Evolutionary conservation across 2,113 vertebrate genomes (phyloP), one percentile per base, ranked within the genome.

Genomic region (Brachypteracias leptosomus): DNA sequence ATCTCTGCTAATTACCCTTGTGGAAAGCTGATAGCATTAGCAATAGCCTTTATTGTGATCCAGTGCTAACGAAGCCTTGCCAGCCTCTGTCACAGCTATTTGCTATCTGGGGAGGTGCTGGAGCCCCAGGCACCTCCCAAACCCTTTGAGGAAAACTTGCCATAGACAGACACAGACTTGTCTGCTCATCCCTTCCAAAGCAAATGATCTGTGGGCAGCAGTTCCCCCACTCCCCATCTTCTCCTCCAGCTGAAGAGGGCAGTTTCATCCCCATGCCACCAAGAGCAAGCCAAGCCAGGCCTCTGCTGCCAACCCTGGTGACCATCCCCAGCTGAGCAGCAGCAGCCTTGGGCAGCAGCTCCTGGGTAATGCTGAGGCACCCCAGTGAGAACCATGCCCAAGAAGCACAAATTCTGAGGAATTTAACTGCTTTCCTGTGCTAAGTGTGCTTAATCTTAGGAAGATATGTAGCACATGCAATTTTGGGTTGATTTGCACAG

Each of bases 211-310:
- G 0, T 40, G 67, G 46, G 31, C 35, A 71, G 44, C 44, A 17
- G 31, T 5, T 59, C 19, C 14, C 13, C 38, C 1, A 10, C 22
- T 67, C 21, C 49, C 19, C 46, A 24, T 8, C 58, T 58, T 40
- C 19, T 28, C 36, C 40, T 88, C 17, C 29, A 12, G 38, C 15
- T 71, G 57, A 61, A 55, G 52, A 42, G 40, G 13, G 51, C 22
- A 31, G 19, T 63, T 88, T 52, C 4, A 7, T 13, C 24, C 29
- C 31, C 1, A 1, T 59, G 67, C 36, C 61, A 46, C 40, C 0
- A 0, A 21, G 25, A n/a, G 16, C 0, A 0, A 94, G 63, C 36
- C 14, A 2, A 11, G 24, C 0, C 0, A 4, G 49, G 18, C 9
- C 35, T 83, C 36, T 74, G 38, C 68, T 78, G 79, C 52, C 73